Evolutionary conservation across 92 coral and sea anemone species (phyloP).

Genomic region (Muricea muricata): DNA sequence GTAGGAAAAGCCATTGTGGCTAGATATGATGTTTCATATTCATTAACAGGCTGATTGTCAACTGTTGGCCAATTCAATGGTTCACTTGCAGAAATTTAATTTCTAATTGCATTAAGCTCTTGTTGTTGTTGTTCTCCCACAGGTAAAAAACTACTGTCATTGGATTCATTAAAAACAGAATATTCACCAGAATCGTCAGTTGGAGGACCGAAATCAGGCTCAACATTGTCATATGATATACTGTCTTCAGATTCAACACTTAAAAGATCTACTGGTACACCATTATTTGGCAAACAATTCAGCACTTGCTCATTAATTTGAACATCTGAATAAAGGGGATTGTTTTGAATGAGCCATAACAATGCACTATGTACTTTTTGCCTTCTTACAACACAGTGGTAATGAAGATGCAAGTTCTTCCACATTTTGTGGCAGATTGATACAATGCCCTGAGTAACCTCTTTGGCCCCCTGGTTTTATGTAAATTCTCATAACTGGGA

Average conservation of each 20-base stretch:
- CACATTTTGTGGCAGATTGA: too few species aligned
- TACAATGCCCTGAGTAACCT: too few species aligned
- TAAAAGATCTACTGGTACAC: constrained; percentile 51
- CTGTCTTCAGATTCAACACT: constrained; percentile 67
- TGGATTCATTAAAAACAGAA: constrained; percentile 15
- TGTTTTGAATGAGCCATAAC: constrained; percentile 61
- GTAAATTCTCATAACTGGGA: too few species aligned
- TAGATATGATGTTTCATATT: neutral
- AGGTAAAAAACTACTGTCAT: neutral
- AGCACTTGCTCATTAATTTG: constrained; percentile 46
- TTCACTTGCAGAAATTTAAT: neutral
- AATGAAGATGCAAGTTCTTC: too few species aligned
- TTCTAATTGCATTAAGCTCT: neutral
- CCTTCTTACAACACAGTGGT: constrained; percentile 65
- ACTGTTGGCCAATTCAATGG: neutral
- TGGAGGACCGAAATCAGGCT: constrained; percentile 45
- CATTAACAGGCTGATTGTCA: neutral
- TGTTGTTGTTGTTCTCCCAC: neutral
- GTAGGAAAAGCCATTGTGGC: neutral
- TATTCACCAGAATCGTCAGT: constrained; percentile 28
- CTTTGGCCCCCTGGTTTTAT: too few species aligned
- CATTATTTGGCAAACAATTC: constrained; percentile 66
- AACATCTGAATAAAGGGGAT: constrained; percentile 62
- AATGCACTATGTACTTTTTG: constrained; percentile 65
- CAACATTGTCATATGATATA: constrained; percentile 1